phyloP scores from a whole-genome alignment of 2,888 invertebrate species.

The Microdon myrmicae region DNA sequence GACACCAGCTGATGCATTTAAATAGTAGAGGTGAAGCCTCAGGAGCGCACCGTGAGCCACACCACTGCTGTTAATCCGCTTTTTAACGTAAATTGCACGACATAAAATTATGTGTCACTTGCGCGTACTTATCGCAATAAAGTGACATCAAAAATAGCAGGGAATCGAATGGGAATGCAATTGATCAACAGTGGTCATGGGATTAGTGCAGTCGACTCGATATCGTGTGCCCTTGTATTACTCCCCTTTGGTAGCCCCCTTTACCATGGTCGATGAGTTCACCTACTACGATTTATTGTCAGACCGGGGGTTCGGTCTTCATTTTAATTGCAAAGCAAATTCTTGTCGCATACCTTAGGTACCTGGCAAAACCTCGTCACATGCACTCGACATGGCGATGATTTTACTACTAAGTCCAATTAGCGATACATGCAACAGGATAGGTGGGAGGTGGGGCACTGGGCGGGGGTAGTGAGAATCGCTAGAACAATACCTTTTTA shows the following conservation, averaged over 20 bases:
- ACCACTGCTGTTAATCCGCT: constrained; percentile 51
- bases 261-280: not conserved
- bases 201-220: constrained; percentile 34
- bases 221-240: constrained; percentile 1
- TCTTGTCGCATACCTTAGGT: constrained; percentile 19
- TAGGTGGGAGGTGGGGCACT: not conserved
- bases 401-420: constrained; percentile 26
- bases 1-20: constrained; percentile 43
- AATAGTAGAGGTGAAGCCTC: constrained; percentile 46
- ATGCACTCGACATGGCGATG: constrained; percentile 20
- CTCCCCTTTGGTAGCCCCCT: no score
- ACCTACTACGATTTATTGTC: not conserved
- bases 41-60: constrained; percentile 38
- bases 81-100: constrained; percentile 56
- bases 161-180: constrained; percentile 29
- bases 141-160: constrained; percentile 6
- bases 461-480: constrained; percentile 1
- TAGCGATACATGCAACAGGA: constrained; percentile 21
- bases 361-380: not conserved
- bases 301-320: not conserved
- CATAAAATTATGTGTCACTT: constrained; percentile 55
- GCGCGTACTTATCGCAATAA: constrained; percentile 40
- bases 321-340: constrained; percentile 36
- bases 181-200: constrained; percentile 31
- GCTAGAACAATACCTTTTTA: constrained; percentile 25